Evolutionary conservation across 2,113 vertebrate genomes (phyloP).

Genomic region (Halichoerus grypus): DNA sequence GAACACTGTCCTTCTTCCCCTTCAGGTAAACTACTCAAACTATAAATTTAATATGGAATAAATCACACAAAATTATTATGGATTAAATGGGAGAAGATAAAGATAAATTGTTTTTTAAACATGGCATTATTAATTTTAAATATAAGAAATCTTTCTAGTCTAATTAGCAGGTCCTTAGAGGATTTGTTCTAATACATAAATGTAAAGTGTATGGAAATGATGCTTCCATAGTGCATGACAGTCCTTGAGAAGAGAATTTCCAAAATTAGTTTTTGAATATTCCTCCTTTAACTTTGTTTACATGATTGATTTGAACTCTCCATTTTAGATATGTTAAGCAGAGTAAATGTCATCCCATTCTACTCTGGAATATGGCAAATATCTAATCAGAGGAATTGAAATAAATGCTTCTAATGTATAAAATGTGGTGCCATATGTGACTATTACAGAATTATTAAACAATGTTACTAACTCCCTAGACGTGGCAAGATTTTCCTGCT

Average conservation of each 20-base stretch:
- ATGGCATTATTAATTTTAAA: slow-evolving; percentile 26
- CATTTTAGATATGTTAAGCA: not conserved
- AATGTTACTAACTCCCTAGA: not conserved
- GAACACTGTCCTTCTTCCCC: not conserved
- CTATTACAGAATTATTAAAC: not conserved
- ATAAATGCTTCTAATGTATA: not conserved
- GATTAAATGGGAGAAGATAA: not conserved
- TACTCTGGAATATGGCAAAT: slow-evolving; percentile 7
- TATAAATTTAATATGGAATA: not conserved
- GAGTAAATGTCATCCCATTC: not conserved
- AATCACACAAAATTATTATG: not conserved
- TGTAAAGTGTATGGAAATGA: not conserved
- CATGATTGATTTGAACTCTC: not conserved
- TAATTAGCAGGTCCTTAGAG: not conserved
- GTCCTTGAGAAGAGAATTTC: slow-evolving; percentile 41
- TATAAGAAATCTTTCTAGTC: slow-evolving; percentile 3
- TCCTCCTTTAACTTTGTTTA: slow-evolving; percentile 35
- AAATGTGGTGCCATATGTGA: not conserved
- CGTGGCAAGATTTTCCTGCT: not conserved
- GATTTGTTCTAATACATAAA: slow-evolving; percentile 9
- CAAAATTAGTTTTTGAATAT: not conserved
- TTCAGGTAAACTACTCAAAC: not conserved
- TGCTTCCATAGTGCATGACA: not conserved
- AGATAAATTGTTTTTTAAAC: slow-evolving; percentile 28
- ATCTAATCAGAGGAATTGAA: not conserved